Conservation (phyloP, 1,140 invertebrate species). For the Drosophila ananassae region DNA sequence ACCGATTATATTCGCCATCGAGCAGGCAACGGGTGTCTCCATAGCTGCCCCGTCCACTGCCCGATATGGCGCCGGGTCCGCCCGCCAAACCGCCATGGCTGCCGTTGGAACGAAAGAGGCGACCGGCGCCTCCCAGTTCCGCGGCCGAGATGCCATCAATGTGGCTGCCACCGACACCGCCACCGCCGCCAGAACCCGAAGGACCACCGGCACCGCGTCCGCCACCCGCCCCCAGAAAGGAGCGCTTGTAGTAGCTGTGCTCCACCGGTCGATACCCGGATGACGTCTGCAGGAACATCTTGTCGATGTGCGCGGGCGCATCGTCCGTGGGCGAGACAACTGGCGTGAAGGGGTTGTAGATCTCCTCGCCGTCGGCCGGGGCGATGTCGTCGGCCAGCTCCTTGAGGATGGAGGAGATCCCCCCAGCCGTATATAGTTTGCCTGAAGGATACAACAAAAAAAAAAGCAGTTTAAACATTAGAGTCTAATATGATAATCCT, state of each 20-base stretch:
- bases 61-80: conserved; percentile 31
- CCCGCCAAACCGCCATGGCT: conserved; percentile 12
- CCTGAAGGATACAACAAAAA: conserved; percentile 32
- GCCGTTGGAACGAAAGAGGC: conserved; percentile 54
- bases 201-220: conserved; percentile 10
- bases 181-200: conserved; percentile 18
- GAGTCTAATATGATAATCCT: background rate
- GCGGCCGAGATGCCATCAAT: conserved; percentile 66
- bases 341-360: conserved; percentile 84
- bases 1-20: conserved; percentile 77
- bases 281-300: conserved; percentile 84
- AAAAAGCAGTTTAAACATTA: background rate
- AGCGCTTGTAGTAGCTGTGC: conserved; percentile 82
- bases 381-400: conserved; percentile 83
- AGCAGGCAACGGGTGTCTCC: conserved; percentile 74
- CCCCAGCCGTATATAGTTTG: conserved; percentile 81
- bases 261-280: conserved; percentile 84
- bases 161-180: conserved; percentile 31
- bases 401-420: conserved; percentile 80
- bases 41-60: conserved; percentile 67
- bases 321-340: conserved; percentile 83
- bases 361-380: conserved; percentile 79
- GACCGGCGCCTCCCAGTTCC: conserved; percentile 64
- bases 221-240: conserved; percentile 67
- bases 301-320: conserved; percentile 82